phyloP scores from a whole-genome alignment of 2,888 invertebrate genomes.

The Taphrorychus bicolor region DNA sequence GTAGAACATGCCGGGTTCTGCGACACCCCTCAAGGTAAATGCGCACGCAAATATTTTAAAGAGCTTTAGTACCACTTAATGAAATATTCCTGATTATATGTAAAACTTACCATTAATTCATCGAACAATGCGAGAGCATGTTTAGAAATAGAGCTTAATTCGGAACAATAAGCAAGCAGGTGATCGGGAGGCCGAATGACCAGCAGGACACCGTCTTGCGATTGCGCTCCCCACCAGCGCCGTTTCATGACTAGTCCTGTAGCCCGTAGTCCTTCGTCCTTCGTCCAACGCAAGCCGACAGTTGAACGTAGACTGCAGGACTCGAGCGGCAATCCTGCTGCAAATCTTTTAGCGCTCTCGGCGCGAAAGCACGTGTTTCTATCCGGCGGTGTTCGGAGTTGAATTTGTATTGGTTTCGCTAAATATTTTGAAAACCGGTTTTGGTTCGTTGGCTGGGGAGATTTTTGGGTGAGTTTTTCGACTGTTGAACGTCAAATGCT shows the following conservation, averaged over 20 bases:
- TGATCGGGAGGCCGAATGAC: constrained; percentile 37
- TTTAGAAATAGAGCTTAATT: constrained; percentile 8
- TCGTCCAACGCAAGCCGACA: constrained; percentile 39
- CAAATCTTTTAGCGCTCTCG: constrained; percentile 31
- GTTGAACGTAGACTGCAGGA: constrained; percentile 40
- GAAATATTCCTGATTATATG: too few species aligned
- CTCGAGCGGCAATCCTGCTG: constrained; percentile 31
- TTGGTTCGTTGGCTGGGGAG: neutral
- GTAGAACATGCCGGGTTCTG: too few species aligned
- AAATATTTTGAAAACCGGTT: neutral
- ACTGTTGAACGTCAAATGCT: constrained; percentile 17
- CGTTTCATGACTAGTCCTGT: constrained; percentile 33
- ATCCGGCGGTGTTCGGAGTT: constrained; percentile 12
- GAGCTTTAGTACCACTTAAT: too few species aligned
- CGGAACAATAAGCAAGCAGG: constrained; percentile 27
- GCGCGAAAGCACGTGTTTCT: constrained; percentile 36
- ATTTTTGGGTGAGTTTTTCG: constrained; percentile 22
- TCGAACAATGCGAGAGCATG: neutral
- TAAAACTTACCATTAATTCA: too few species aligned
- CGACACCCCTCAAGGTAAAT: too few species aligned
- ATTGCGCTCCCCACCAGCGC: constrained; percentile 36
- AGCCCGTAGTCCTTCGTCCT: constrained; percentile 35
- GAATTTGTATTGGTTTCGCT: neutral
- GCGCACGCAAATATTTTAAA: too few species aligned
- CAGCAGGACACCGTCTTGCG: constrained; percentile 40